These are phyloP conservation scores for Monodelphis domestica DNA, from an alignment of 2,797 vertebrate species.

Conservation along the genomic window DNA sequence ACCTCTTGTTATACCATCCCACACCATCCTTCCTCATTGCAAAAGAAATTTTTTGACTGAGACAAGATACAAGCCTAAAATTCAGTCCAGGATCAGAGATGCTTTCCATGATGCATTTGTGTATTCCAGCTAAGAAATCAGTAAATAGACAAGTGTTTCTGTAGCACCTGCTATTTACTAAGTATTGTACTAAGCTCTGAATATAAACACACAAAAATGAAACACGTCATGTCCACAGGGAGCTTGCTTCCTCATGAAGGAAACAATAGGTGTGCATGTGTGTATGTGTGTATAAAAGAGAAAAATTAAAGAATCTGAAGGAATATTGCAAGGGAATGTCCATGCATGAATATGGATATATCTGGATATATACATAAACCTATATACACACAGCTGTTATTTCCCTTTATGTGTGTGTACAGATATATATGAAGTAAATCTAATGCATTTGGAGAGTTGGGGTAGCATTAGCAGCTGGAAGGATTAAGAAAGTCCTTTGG, in stretches of 20 bases:
- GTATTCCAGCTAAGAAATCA: constrained; percentile 15
- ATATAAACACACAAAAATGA: not conserved
- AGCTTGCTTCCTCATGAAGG: not conserved
- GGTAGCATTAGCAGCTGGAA: not conserved
- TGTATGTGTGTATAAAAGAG: not conserved
- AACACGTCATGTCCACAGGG: not conserved
- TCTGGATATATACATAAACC: not conserved
- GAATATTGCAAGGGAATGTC: not conserved
- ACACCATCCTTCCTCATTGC: not conserved
- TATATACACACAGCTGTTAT: not conserved
- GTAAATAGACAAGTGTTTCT: constrained; percentile 21
- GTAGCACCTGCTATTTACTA: not conserved
- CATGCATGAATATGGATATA: not conserved
- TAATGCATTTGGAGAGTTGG: not conserved
- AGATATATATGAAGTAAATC: not conserved
- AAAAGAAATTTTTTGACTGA: constrained; percentile 46
- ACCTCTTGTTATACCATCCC: constrained; percentile 33
- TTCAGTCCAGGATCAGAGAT: not conserved
- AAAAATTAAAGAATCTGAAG: not conserved
- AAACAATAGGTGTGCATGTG: not conserved
- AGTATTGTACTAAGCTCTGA: not conserved
- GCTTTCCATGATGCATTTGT: not conserved
- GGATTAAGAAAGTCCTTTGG: not conserved
- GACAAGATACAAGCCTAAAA: constrained; percentile 53
- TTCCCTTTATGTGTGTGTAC: not conserved